Evolutionary conservation across 53 echinoderm and acorn worm species (phyloP).

Genomic region (Crossaster papposus): DNA sequence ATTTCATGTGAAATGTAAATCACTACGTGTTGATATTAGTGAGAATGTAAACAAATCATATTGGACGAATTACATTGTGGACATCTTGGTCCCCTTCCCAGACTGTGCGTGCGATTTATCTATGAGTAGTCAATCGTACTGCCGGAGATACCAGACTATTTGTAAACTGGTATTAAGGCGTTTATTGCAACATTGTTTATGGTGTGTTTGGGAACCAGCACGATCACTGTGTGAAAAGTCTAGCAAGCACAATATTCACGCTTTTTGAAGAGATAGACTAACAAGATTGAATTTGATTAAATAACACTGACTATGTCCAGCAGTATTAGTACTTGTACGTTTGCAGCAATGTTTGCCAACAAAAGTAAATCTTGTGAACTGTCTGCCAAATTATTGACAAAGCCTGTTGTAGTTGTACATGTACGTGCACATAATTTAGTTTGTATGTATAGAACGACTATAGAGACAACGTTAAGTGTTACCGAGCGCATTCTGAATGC

Average conservation of each 20-base stretch:
- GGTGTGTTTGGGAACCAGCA: not conserved
- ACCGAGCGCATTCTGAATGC: not conserved
- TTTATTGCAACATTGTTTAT: not conserved
- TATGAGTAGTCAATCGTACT: no score
- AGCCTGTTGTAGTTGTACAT: not conserved
- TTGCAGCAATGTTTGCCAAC: not conserved
- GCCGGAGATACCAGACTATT: not conserved
- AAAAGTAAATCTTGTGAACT: not conserved
- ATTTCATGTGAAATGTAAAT: no score
- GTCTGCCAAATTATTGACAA: not conserved
- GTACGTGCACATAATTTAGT: not conserved
- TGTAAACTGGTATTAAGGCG: not conserved
- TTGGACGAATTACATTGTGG: not conserved
- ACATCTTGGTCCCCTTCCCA: conserved; percentile 9
- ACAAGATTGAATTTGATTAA: not conserved
- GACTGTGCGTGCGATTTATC: not conserved
- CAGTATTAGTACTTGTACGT: not conserved
- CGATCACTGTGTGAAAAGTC: not conserved
- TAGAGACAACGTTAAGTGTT: not conserved
- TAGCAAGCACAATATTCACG: not conserved
- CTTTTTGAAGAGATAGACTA: not conserved
- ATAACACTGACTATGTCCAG: not conserved
- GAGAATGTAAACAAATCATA: not conserved
- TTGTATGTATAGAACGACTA: not conserved
- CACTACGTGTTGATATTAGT: no score